Evolutionary conservation across 1,140 invertebrate species (phyloP).

Genomic region (Drosophila equinoxialis): DNA sequence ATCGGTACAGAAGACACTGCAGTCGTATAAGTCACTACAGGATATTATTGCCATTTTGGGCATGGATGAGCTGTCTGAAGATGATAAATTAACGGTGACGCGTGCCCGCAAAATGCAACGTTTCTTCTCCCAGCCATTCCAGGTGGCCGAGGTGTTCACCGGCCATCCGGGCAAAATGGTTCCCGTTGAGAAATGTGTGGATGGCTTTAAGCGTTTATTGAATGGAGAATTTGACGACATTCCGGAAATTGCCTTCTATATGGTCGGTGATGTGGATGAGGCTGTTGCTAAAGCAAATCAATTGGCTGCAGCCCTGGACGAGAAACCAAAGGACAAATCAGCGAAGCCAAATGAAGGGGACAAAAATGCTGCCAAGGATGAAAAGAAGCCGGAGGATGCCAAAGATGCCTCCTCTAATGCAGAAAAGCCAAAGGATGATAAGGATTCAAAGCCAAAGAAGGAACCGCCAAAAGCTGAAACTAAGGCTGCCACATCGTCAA

Average conservation of each 20-base stretch:
- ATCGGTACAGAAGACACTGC: conserved; percentile 92
- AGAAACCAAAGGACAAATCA: background rate
- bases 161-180: conserved; percentile 87
- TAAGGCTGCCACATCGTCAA: background rate
- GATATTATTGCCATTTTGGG: conserved; percentile 93
- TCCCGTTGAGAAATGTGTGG: conserved; percentile 86
- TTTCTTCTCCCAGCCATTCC: conserved; percentile 93
- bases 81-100: conserved; percentile 92
- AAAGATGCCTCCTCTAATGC: conserved; percentile 8
- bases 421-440: background rate
- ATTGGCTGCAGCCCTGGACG: conserved; percentile 83
- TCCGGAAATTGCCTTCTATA: conserved; percentile 94
- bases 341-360: conserved; percentile 6
- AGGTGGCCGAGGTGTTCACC: conserved; percentile 89
- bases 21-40: conserved; percentile 90
- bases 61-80: conserved; percentile 94
- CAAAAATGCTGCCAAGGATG: conserved; percentile 3
- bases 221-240: conserved; percentile 91
- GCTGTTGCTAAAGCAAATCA: conserved; percentile 90
- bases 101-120: conserved; percentile 92
- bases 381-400: background rate
- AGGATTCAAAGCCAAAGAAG: too few relatives aligned
- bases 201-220: conserved; percentile 84
- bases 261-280: conserved; percentile 93
- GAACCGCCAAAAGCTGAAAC: background rate